A percentile compares a stretch with the other conserved stretches of the same genome.
These are phyloP conservation scores for Helicoverpa zea DNA, from an alignment of 1,140 invertebrate species.

Conservation along the genomic window DNA sequence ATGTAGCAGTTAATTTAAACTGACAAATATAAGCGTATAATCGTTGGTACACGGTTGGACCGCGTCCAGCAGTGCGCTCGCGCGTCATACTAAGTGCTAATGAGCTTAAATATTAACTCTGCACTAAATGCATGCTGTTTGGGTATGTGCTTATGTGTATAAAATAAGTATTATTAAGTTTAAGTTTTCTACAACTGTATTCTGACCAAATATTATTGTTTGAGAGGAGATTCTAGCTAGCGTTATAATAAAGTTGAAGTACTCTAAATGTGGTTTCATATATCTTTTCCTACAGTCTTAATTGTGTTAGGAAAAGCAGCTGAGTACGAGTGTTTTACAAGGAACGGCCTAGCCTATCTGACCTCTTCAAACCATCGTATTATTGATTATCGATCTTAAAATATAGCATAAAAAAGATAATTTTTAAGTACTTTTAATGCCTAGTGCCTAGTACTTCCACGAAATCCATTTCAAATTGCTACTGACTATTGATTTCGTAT, in stretches of 20 bases:
- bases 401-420: too few relatives aligned
- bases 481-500: slow-evolving; percentile 4
- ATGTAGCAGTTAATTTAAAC: slow-evolving; percentile 15
- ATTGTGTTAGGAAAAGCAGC: too few relatives aligned
- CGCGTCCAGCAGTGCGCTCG: slow-evolving; percentile 1
- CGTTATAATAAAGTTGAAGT: too few relatives aligned
- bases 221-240: too few relatives aligned
- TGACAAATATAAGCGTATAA: slow-evolving; percentile 37
- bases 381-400: too few relatives aligned
- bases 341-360: too few relatives aligned
- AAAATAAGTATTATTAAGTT: background rate
- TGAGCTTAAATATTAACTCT: slow-evolving; percentile 17
- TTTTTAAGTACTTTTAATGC: too few relatives aligned
- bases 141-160: background rate
- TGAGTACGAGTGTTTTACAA: too few relatives aligned
- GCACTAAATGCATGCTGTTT: slow-evolving; percentile 10
- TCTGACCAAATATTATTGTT: too few relatives aligned
- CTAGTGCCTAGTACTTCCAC: background rate
- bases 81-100: slow-evolving; percentile 37
- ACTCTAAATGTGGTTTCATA: too few relatives aligned
- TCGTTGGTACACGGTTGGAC: slow-evolving; percentile 17
- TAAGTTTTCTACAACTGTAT: background rate
- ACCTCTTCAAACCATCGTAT: too few relatives aligned
- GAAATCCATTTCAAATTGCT: background rate
- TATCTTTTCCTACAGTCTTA: too few relatives aligned